Base-by-base conservation (phyloP, 2,797 vertebrate species). In the Pangasius krempfi region DNA sequence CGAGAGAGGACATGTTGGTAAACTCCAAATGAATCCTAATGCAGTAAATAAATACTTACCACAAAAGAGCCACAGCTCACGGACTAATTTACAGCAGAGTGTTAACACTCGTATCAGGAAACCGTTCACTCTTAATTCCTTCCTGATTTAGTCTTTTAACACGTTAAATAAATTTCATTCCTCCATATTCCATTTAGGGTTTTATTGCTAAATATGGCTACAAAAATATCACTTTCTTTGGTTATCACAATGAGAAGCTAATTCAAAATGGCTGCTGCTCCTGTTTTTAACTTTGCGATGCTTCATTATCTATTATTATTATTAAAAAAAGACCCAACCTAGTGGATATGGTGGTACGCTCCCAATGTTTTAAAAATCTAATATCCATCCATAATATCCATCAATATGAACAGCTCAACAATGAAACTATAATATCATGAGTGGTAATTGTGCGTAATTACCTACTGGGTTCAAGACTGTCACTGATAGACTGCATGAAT, bases 11-110 rank as follows among this genome's bases (percentile, higher is more conserved):
- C 87, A 85, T 86, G 79, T 89, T 88, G 66, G 85, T 66, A 82
- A 90, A 88, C 89, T 88, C 86, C 85, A 83, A 87, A 86, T 79
- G 75, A 90, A 87, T 89, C 54, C 18, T 66, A 89, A 88, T 87
- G 75, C 85, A 85, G 84, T 89, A 84, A 80, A 88, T 73, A 84
- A 76, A 89, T 87, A 85, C 80, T 62, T 68, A 88, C 1, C 1
- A 44, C 20, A 27, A 64, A 75, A 37, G n/a, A 75, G 13, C 50
- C 80, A 25, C 4, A 47, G 44, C 22, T 16, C 27, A 83, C 37
- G 27, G 40, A 44, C 40, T 30, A 18, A 20, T 84, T 66, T 33
- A 66, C 62, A 22, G 62, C 62, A 50, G 22, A 3, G n/a, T 33
- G 40, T 50, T 50, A 83, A 83, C 27, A 47, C 6, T 82, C 12